These are phyloP conservation scores for Lasioglossum malachurum DNA, from an alignment of 2,888 invertebrate species.

Conservation along the genomic window DNA sequence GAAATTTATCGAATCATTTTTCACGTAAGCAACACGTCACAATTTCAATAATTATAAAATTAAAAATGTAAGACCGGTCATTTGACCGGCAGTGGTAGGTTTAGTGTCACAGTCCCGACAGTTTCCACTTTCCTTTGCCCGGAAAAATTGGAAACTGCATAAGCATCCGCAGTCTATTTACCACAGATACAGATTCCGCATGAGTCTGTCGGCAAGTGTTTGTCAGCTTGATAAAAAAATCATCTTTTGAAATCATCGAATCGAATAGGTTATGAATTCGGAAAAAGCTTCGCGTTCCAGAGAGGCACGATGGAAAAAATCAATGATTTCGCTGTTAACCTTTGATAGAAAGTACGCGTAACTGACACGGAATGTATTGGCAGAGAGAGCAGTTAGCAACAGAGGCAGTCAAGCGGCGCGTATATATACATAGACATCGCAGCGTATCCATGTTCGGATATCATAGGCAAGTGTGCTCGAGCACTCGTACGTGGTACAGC, in stretches of 20 bases:
- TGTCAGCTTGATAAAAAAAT: neutral
- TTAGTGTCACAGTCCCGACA: too few relatives aligned
- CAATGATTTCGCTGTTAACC: neutral
- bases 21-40: too few relatives aligned
- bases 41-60: too few relatives aligned
- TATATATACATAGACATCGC: neutral
- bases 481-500: neutral
- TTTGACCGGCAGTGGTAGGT: too few relatives aligned
- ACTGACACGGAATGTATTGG: neutral
- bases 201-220: neutral
- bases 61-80: too few relatives aligned
- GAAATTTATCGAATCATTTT: too few relatives aligned
- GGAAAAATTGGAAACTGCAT: too few relatives aligned
- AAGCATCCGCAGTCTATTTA: too few relatives aligned
- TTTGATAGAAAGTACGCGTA: neutral
- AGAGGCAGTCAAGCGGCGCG: neutral
- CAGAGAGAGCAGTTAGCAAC: neutral
- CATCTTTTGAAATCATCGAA: neutral
- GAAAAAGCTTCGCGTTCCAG: neutral
- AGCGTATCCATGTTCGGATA: neutral
- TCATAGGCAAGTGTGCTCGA: neutral
- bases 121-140: too few relatives aligned
- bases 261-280: neutral
- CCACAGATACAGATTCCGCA: too few relatives aligned
- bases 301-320: neutral